These are phyloP conservation scores for Oasisia sp. DNA, from an alignment of 2,888 invertebrate species.

Conservation along the genomic window DNA sequence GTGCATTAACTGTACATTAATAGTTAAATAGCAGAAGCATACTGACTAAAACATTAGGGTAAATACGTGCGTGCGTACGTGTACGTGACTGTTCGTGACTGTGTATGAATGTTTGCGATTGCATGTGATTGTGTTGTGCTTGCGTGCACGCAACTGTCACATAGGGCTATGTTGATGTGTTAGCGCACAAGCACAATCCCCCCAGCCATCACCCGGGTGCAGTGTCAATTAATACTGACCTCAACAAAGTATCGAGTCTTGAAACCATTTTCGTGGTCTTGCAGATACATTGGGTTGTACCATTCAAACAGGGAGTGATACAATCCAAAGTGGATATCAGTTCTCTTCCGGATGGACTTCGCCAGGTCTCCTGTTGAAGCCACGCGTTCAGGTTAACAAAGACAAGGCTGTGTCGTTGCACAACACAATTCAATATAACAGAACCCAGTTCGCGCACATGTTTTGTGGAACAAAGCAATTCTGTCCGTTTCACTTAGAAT, in stretches of 20 bases:
- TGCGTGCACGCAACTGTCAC: not conserved
- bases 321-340: conserved; percentile 69
- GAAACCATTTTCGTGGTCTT: conserved; percentile 68
- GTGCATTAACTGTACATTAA: no score
- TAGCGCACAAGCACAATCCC: not conserved
- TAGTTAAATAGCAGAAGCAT: no score
- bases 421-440: not conserved
- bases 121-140: not conserved
- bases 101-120: no score
- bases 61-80: no score
- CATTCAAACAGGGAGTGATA: conserved; percentile 62
- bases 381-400: not conserved
- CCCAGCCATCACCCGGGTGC: not conserved
- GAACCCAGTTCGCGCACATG: no score
- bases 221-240: conserved; percentile 49
- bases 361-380: conserved; percentile 67
- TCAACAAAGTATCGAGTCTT: conserved; percentile 74
- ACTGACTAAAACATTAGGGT: no score
- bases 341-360: conserved; percentile 73
- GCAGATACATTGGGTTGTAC: conserved; percentile 59
- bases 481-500: no score
- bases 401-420: not conserved
- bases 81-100: no score
- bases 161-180: not conserved
- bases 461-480: no score